Conservation (phyloP, 2,888 invertebrate species). For the Aporophyla nigra region DNA sequence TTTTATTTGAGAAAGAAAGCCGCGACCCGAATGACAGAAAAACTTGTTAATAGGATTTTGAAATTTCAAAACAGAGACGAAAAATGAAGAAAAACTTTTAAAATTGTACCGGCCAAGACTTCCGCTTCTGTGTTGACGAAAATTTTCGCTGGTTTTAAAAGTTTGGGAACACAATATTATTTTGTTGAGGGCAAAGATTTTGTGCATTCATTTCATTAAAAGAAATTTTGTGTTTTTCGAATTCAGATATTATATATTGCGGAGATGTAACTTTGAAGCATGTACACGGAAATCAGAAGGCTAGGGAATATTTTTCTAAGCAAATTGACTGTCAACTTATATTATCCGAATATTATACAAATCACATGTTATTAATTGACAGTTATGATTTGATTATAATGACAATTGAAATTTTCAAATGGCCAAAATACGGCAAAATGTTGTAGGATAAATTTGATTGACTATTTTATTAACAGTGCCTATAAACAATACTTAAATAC, state of each 20-base stretch:
- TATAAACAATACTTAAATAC: neutral
- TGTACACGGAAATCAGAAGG: neutral
- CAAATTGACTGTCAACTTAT: neutral
- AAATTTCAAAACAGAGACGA: conserved; percentile 40
- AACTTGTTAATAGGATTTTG: conserved; percentile 59
- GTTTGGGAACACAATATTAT: conserved; percentile 45
- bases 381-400: too few relatives aligned
- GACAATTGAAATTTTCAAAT: neutral
- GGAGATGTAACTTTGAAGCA: neutral
- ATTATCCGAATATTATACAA: neutral
- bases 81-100: conserved; percentile 42
- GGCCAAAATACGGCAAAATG: neutral
- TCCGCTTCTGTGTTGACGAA: conserved; percentile 44
- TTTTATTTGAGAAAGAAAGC: conserved; percentile 10
- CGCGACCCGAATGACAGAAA: conserved; percentile 30
- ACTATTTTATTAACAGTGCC: neutral
- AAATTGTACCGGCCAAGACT: conserved; percentile 45
- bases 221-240: neutral
- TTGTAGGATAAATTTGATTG: neutral
- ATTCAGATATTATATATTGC: neutral
- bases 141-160: conserved; percentile 32
- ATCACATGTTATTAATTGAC: neutral
- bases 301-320: neutral
- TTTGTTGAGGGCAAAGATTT: conserved; percentile 37
- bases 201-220: conserved; percentile 18